Base-by-base conservation (phyloP, 1,140 invertebrate species). In the Chironomus tepperi region DNA sequence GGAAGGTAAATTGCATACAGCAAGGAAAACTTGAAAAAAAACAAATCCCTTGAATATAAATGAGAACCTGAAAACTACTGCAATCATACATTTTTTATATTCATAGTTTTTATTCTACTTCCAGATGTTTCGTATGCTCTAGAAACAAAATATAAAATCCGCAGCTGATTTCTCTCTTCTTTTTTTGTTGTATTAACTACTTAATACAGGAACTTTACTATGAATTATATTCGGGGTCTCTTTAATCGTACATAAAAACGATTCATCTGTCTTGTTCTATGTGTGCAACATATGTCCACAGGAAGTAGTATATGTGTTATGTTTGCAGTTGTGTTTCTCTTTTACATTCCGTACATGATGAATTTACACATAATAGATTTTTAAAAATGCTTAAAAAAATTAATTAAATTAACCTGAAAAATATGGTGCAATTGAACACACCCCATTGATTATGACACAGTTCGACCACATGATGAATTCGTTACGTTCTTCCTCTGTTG, bases 371-470 rank as follows among this genome's bases (percentile, higher is more conserved):
- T 57, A 70, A 18, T 19, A 70, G 16, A 70, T 18, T 10, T 70
- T 70, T 70, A 18, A 70, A 16, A 57, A 57, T 57, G n/a, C 12
- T 5, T n/a, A 21, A 70, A 18, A 70, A 10, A 70, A 18, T 70
- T 70, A 70, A 70, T 70, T 70, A 19, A 70, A 70, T 70, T 70
- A 70, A 19, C 65, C 10, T 70, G 16, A 70, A 70, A 70, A 70
- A 21, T 70, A 16, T n/a, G n/a, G 18, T 10, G 19, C 65, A 70
- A 34, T 34, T 2, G 24, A 7, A 67, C 64, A 67, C 65, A 70
- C 65, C 65, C 65, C 16, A 21, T 21, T 19, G 65, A 70, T 70
- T 21, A 57, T 47, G 15, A 47, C 43, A 47, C 43, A 47, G 5
- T 34, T 34, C 24, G 24, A 34, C 24, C 24, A 34, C 24, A n/a